Evolutionary conservation across 2,888 invertebrate species (phyloP), one percentile per base, ranked within the genome.

Genomic region (Hedychridium roseum): DNA sequence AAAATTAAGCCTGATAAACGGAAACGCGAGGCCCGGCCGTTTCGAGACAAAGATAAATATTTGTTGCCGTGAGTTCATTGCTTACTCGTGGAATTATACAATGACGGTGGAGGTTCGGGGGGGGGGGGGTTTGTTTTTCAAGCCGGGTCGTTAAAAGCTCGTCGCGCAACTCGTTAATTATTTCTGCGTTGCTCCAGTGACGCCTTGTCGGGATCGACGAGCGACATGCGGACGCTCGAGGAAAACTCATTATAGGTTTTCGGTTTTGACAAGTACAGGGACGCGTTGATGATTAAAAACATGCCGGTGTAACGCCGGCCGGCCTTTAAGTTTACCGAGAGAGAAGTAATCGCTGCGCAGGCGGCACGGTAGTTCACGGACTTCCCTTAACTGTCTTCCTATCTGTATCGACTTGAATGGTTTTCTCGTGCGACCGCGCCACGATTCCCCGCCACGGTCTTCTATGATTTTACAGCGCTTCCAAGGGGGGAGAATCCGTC

Each of bases 161-260:
- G 60, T 57, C 45, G 56, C n/a, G n/a, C 45, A 59, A 60, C 56
- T 64, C 58, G 61, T 64, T 64, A 64, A 64, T 64, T 64, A 64
- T 64, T 54, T 60, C 55, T 47, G 57, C 36, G 48, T 21, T 44
- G 50, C 30, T 53, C 44, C 34, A 50, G 41, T 50, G 39, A 43
- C 43, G 37, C 39, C 63, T 58, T 60, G 56, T 64, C 64, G 58
- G 52, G 45, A 52, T 52, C 44, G 30, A 6, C 31, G 38, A 43
- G 32, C 54, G 46, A 44, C 39, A 32, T 32, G 31, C 11, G 39
- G 39, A 11, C 32, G 26, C 43, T 5, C 36, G 31, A 39, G 50
- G 37, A 47, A 56, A 61, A 57, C 54, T 64, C 54, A 53, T 64
- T 64, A 64, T 44, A 42, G 52, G 46, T 53, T 50, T 30, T 27